Evolutionary conservation across 2,888 invertebrate genomes (phyloP).

Genomic region (Drosophila mercatorum): DNA sequence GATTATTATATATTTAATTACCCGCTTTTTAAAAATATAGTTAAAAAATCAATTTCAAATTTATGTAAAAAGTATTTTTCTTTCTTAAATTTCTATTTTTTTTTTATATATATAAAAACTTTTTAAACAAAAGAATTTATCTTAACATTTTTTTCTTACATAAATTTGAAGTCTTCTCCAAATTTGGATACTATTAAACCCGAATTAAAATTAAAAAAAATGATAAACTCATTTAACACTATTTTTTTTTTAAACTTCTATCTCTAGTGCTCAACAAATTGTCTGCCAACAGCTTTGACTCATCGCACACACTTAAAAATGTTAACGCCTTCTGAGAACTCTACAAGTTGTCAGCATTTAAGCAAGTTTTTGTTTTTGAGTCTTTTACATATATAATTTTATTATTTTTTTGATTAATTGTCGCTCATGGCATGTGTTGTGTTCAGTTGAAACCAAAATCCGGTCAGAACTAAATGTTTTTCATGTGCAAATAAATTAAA

Average conservation of each 20-base stretch:
- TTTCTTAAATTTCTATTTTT: no score
- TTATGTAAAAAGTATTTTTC: no score
- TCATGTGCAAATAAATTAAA: slow-evolving; percentile 40
- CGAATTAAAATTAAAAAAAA: no score
- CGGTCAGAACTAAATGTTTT: slow-evolving; percentile 29
- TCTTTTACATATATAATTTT: not conserved
- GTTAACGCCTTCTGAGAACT: slow-evolving; percentile 60
- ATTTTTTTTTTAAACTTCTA: slow-evolving; percentile 8
- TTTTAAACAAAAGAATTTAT: no score
- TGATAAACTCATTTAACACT: no score
- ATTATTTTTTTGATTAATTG: slow-evolving; percentile 39
- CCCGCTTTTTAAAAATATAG: no score
- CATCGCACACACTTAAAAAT: slow-evolving; percentile 33
- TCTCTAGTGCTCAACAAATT: slow-evolving; percentile 13
- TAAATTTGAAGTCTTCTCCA: no score
- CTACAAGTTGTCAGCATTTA: slow-evolving; percentile 39
- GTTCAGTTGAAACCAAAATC: slow-evolving; percentile 27
- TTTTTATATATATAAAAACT: no score
- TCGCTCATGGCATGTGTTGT: not conserved
- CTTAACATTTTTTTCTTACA: no score
- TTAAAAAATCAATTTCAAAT: no score
- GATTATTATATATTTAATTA: no score
- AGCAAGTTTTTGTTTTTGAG: slow-evolving; percentile 26
- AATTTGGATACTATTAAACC: no score
- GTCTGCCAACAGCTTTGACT: slow-evolving; percentile 35